Evolutionary conservation across 92 coral and sea anemone species (phyloP).

Genomic region (Epizoanthus rinbou): DNA sequence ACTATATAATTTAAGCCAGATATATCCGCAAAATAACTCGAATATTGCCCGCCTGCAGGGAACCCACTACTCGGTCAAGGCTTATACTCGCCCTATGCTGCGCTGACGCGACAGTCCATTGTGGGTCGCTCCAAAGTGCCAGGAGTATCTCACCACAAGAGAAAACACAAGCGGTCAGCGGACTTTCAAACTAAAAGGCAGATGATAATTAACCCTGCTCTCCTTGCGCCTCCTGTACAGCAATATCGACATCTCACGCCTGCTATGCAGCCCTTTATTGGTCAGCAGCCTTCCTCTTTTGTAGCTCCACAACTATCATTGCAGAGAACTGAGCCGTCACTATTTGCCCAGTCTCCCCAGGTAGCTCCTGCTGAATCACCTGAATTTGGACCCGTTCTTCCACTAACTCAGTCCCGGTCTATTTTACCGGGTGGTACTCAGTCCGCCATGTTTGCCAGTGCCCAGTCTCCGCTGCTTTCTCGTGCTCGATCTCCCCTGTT

Average conservation of each 20-base stretch:
- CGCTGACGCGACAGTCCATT: slow-evolving; percentile 6
- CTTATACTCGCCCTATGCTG: slow-evolving; percentile 15
- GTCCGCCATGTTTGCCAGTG: background rate
- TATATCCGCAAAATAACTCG: too few species aligned
- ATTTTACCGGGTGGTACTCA: slow-evolving; percentile 2
- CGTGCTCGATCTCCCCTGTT: background rate
- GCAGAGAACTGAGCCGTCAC: slow-evolving; percentile 43
- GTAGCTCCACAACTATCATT: slow-evolving; percentile 42
- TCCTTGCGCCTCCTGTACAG: slow-evolving; percentile 28
- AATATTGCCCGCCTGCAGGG: slow-evolving; percentile 4
- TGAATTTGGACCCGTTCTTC: slow-evolving; percentile 18
- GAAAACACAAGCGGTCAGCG: slow-evolving; percentile 34
- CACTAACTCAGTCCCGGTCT: slow-evolving; percentile 41
- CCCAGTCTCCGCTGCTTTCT: slow-evolving; percentile 27
- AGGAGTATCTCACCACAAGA: slow-evolving; percentile 1
- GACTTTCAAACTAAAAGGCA: slow-evolving; percentile 2
- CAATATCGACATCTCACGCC: slow-evolving; percentile 18
- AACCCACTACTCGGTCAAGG: slow-evolving; percentile 3
- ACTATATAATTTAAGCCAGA: too few species aligned
- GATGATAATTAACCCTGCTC: slow-evolving; percentile 8
- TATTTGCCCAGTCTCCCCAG: slow-evolving; percentile 25
- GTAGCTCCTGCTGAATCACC: slow-evolving; percentile 22
- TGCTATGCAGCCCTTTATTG: slow-evolving; percentile 21
- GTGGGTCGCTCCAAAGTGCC: slow-evolving; percentile 35
- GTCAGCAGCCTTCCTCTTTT: slow-evolving; percentile 35